Evolutionary conservation across 2,113 vertebrate genomes (phyloP).

Genomic region (Peromyscus leucopus): DNA sequence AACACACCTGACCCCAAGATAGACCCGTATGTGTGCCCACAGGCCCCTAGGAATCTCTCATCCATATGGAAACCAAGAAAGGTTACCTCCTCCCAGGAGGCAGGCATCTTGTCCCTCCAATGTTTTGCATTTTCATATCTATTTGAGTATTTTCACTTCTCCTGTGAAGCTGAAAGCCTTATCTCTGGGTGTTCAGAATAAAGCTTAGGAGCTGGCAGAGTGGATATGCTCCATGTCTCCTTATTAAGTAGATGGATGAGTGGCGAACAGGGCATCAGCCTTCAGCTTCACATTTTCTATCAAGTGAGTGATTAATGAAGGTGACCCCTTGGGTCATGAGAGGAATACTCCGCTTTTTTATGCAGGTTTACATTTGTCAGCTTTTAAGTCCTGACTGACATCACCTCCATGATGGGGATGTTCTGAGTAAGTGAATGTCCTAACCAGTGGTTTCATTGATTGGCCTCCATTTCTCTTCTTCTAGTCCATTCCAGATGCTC

Average conservation of each 20-base stretch:
- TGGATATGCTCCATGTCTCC: no score
- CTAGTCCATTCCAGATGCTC: background rate
- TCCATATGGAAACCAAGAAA: constrained; percentile 5
- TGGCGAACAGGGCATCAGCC: background rate
- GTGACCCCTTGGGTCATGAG: background rate
- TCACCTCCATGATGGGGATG: background rate
- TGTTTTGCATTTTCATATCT: background rate
- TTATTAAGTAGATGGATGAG: background rate
- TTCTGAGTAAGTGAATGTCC: background rate
- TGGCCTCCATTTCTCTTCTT: background rate
- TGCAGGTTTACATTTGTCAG: background rate
- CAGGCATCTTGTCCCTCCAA: background rate
- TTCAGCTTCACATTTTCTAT: background rate
- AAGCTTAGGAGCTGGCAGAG: background rate
- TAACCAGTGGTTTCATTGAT: background rate
- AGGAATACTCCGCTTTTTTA: background rate
- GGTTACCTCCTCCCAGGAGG: background rate
- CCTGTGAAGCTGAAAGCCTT: background rate
- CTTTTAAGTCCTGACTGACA: background rate
- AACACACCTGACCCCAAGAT: background rate
- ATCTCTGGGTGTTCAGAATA: background rate
- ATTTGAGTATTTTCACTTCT: background rate
- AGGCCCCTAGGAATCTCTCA: background rate
- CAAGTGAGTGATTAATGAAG: background rate
- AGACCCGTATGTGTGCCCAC: background rate